phyloP scores from a whole-genome alignment of 1,140 invertebrate species.

The Diorhabda sublineata region DNA sequence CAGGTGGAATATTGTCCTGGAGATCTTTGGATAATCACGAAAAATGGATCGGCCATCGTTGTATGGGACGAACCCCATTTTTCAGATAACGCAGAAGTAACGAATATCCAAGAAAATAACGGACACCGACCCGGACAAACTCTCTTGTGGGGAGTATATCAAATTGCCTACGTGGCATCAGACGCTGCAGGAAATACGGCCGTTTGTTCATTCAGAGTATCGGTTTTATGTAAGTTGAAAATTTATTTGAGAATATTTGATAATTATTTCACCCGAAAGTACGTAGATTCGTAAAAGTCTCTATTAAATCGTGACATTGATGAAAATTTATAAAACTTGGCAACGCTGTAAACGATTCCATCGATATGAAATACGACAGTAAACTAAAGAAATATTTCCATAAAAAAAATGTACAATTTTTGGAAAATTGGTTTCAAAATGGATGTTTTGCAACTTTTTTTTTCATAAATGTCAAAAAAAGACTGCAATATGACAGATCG shows the following conservation, averaged over 20 bases:
- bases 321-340: too few species aligned
- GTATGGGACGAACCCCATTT: slow-evolving; percentile 94
- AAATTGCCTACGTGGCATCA: slow-evolving; percentile 89
- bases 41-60: slow-evolving; percentile 86
- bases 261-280: too few species aligned
- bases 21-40: slow-evolving; percentile 89
- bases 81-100: slow-evolving; percentile 79
- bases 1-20: slow-evolving; percentile 82
- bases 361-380: too few species aligned
- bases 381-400: too few species aligned
- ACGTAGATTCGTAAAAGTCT: too few species aligned
- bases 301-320: too few species aligned
- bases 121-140: slow-evolving; percentile 87
- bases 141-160: slow-evolving; percentile 87
- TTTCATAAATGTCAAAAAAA: too few species aligned
- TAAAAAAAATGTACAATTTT: too few species aligned
- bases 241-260: background rate
- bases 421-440: too few species aligned
- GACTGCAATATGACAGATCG: too few species aligned
- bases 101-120: slow-evolving; percentile 76
- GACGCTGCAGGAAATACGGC: slow-evolving; percentile 89
- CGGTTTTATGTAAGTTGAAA: slow-evolving; percentile 65
- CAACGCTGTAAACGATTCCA: too few species aligned
- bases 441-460: too few species aligned
- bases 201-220: slow-evolving; percentile 90